Evolutionary conservation across 2,797 vertebrate genomes (phyloP).

Genomic region (Oceanodroma leucorhoa): DNA sequence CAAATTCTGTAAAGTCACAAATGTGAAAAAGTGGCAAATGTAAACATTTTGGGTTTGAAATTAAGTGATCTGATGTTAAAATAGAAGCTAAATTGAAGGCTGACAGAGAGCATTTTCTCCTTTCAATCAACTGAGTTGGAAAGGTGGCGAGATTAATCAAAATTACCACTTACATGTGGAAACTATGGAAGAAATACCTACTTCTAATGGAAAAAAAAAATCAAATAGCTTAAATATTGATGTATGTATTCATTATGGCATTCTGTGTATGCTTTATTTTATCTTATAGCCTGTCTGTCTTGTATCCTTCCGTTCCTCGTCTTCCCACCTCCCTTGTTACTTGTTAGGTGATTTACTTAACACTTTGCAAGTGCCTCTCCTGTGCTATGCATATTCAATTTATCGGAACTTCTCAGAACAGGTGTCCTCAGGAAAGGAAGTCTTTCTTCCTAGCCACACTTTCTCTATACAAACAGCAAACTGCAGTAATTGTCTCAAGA

Average conservation of each 20-base stretch:
- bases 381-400: conserved; percentile 52
- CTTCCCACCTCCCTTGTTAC: conserved; percentile 36
- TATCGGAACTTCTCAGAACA: conserved; percentile 38
- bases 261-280: conserved; percentile 7
- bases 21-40: background rate
- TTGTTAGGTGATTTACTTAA: conserved; percentile 60
- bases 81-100: background rate
- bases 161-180: background rate
- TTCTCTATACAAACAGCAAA: conserved; percentile 27
- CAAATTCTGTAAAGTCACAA: background rate
- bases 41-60: background rate
- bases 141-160: background rate
- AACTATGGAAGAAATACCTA: background rate
- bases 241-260: background rate
- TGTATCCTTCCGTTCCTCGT: conserved; percentile 31
- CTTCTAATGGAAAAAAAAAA: background rate
- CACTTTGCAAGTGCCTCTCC: conserved; percentile 36
- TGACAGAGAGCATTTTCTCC: background rate
- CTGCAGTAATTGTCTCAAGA: conserved; percentile 30
- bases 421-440: conserved; percentile 45
- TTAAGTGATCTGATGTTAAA: background rate
- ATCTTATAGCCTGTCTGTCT: background rate
- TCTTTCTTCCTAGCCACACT: conserved; percentile 1
- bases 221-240: background rate
- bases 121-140: background rate